Evolutionary conservation across 2,888 invertebrate species (phyloP).

Genomic region (Notodonta dromedarius): DNA sequence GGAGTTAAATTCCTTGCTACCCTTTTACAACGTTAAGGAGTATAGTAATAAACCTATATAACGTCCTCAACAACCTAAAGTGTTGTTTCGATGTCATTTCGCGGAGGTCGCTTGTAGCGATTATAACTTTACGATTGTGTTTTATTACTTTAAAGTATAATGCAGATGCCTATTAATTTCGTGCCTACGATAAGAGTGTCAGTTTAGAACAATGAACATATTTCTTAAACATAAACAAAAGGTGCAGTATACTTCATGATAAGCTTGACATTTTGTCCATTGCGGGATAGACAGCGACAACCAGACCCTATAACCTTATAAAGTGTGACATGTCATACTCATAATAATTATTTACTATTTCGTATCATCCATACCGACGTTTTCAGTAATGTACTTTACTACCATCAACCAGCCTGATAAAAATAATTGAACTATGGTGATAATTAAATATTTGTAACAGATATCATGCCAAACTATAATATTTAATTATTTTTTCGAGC

Average conservation of each 20-base stretch:
- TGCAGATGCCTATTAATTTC: constrained; percentile 1
- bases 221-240: background rate
- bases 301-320: too few species aligned
- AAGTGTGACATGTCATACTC: too few species aligned
- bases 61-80: background rate
- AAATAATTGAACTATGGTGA: too few species aligned
- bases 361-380: too few species aligned
- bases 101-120: background rate
- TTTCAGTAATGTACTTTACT: too few species aligned
- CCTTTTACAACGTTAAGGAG: background rate
- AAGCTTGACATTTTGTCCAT: background rate
- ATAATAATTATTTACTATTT: too few species aligned
- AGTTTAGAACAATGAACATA: background rate
- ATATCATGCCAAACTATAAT: too few species aligned
- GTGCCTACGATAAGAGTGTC: background rate
- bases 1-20: background rate
- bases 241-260: background rate
- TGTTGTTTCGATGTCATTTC: background rate
- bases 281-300: background rate
- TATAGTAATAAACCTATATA: background rate
- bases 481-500: too few species aligned
- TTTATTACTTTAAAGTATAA: constrained; percentile 1
- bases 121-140: constrained; percentile 3
- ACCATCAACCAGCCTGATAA: too few species aligned
- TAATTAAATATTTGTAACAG: too few species aligned